A percentile compares a stretch with the other conserved stretches of the same genome.
phyloP scores from a whole-genome alignment of 2,888 invertebrate species.

The Choreutis nemorana region DNA sequence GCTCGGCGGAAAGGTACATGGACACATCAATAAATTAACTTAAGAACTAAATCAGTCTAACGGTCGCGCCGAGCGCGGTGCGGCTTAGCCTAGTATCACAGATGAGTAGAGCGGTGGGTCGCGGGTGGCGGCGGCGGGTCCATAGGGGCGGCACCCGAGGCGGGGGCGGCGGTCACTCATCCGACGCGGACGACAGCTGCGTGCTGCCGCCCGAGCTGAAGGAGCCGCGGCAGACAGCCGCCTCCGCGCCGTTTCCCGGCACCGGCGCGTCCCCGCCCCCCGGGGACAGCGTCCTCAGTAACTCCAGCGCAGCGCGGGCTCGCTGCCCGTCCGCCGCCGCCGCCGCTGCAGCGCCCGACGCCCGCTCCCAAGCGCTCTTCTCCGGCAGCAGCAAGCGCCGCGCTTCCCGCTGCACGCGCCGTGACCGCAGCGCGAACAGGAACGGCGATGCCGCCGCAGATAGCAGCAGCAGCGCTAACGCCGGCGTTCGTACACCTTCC shows the following conservation, averaged over 20 bases:
- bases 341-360: constrained; percentile 59
- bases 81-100: constrained; percentile 64
- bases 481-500: constrained; percentile 51
- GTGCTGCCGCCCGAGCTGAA: constrained; percentile 72
- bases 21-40: constrained; percentile 61
- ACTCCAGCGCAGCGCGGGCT: constrained; percentile 47
- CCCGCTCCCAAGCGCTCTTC: constrained; percentile 61
- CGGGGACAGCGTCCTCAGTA: constrained; percentile 48
- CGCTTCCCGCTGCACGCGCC: constrained; percentile 66
- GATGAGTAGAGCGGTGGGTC: constrained; percentile 64
- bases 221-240: constrained; percentile 66
- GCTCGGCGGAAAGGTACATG: constrained; percentile 64
- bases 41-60: constrained; percentile 63
- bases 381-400: constrained; percentile 41
- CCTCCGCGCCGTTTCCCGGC: constrained; percentile 50
- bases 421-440: constrained; percentile 79
- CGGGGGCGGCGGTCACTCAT: constrained; percentile 57
- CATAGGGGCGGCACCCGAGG: constrained; percentile 16
- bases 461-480: constrained; percentile 65
- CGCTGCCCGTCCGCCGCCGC: constrained; percentile 64
- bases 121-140: too few relatives aligned
- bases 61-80: constrained; percentile 57
- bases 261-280: constrained; percentile 33
- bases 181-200: constrained; percentile 69
- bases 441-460: constrained; percentile 75